These are phyloP conservation scores for Dendroctonus ponderosae DNA, from an alignment of 1,140 invertebrate genomes.

Conservation along the genomic window DNA sequence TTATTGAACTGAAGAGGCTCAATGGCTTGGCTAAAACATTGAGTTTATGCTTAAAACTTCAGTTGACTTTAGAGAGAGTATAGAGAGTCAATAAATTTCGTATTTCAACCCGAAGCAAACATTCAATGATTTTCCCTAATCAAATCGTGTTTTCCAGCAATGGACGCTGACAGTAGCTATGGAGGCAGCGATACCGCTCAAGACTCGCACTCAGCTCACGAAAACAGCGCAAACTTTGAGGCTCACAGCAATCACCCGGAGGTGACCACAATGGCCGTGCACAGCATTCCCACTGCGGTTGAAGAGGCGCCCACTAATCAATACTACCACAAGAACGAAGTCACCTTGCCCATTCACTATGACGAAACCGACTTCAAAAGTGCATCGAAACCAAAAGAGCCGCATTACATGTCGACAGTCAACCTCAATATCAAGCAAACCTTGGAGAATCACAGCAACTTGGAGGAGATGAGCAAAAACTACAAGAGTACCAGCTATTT, in stretches of 20 bases:
- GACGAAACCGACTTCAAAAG: conserved; percentile 45
- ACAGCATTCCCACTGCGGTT: conserved; percentile 16
- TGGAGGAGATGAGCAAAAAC: conserved; percentile 46
- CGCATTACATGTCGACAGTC: conserved; percentile 49
- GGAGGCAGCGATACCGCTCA: conserved; percentile 50
- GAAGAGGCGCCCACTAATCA: conserved; percentile 28
- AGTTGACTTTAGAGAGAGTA: no score
- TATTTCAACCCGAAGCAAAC: no score
- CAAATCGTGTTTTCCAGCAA: conserved; percentile 38
- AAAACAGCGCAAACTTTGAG: no score
- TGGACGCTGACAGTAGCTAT: conserved; percentile 51
- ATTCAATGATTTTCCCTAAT: conserved; percentile 3
- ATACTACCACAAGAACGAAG: conserved; percentile 50
- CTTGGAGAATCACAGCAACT: conserved; percentile 43
- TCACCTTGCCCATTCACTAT: conserved; percentile 47
- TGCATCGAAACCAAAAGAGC: conserved; percentile 36
- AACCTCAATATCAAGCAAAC: conserved; percentile 49
- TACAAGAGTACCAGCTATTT: conserved; percentile 46
- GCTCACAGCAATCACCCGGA: conserved; percentile 11
- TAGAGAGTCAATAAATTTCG: no score
- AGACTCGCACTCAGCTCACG: conserved; percentile 44
- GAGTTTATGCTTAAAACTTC: no score
- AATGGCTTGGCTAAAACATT: no score
- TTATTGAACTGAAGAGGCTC: no score
- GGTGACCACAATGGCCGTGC: conserved; percentile 25